Evolutionary conservation across 2,888 invertebrate genomes (phyloP).

Genomic region (Microplitis deprimator): DNA sequence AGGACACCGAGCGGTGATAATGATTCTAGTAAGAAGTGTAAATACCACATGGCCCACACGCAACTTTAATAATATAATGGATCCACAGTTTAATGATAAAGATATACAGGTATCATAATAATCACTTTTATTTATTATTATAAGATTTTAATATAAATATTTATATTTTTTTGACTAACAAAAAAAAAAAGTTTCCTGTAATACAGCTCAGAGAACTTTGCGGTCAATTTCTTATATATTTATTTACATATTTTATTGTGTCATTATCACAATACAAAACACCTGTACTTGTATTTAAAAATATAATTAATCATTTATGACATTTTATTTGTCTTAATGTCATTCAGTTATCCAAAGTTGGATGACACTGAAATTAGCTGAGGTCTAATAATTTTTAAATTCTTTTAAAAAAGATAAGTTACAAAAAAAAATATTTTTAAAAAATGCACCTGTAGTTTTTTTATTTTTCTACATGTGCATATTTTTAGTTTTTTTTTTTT

Average conservation of each 20-base stretch:
- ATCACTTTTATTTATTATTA: slow-evolving; percentile 35
- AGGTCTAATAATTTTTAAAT: no score
- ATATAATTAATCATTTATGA: background rate
- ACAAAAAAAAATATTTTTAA: no score
- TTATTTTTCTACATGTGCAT: no score
- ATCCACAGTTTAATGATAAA: slow-evolving; percentile 8
- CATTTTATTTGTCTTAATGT: background rate
- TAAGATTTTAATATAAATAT: slow-evolving; percentile 24
- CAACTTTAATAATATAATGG: slow-evolving; percentile 40
- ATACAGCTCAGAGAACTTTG: background rate
- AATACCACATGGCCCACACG: slow-evolving; percentile 55
- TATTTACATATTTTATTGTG: background rate
- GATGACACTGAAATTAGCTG: no score
- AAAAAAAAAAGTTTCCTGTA: background rate
- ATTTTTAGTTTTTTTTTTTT: no score
- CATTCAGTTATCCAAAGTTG: background rate
- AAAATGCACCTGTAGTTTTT: no score
- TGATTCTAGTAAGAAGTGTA: slow-evolving; percentile 59
- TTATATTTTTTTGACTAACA: background rate
- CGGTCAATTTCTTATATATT: background rate
- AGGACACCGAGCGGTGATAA: slow-evolving; percentile 50
- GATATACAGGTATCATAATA: slow-evolving; percentile 5
- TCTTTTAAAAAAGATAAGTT: no score
- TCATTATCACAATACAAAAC: background rate
- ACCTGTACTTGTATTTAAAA: background rate